These are phyloP conservation scores for Adela reaumurella DNA, from an alignment of 2,888 invertebrate genomes.

Conservation along the genomic window DNA sequence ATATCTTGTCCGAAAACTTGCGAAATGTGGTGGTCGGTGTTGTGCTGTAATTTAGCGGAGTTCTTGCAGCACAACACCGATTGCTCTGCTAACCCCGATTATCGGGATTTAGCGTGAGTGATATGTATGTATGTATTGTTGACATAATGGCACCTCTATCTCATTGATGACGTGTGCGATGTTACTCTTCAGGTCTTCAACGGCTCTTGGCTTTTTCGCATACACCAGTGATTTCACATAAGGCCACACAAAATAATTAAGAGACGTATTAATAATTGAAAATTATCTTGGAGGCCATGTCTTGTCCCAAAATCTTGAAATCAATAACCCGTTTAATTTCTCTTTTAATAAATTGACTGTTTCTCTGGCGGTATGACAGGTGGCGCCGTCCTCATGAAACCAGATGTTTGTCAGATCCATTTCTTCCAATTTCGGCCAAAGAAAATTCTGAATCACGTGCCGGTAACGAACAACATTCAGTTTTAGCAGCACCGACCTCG, in stretches of 20 bases:
- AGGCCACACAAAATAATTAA: neutral
- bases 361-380: neutral
- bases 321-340: neutral
- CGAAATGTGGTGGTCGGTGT: no score
- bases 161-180: neutral
- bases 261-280: neutral
- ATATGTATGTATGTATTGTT: no score
- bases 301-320: neutral
- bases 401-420: no score
- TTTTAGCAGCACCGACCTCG: neutral
- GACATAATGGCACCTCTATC: neutral
- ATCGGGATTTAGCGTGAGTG: no score
- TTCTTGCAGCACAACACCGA: no score
- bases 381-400: neutral
- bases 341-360: neutral
- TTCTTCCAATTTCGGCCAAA: neutral
- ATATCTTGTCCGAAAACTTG: no score
- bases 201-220: neutral
- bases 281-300: neutral
- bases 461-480: neutral
- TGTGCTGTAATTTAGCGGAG: no score
- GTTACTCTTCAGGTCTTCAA: neutral
- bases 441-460: neutral
- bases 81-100: no score
- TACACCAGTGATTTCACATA: neutral